Evolutionary conservation across 2,113 vertebrate genomes (phyloP).

Genomic region (Oplegnathus fasciatus): DNA sequence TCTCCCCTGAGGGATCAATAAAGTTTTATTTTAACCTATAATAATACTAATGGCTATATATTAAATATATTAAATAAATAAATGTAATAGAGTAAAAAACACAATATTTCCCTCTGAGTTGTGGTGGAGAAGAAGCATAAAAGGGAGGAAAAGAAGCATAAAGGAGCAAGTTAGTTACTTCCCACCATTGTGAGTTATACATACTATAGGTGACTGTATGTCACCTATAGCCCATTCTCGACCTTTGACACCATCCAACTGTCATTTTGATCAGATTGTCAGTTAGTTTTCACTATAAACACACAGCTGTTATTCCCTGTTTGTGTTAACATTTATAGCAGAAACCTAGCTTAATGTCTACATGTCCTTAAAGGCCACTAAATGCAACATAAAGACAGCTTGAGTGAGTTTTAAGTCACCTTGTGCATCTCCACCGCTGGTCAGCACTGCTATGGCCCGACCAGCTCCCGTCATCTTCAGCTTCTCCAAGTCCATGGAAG

Average conservation of each 20-base stretch:
- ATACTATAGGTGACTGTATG: not conserved
- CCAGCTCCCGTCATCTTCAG: constrained; percentile 91
- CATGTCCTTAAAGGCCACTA: not conserved
- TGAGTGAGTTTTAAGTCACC: constrained; percentile 79
- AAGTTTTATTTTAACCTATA: not conserved
- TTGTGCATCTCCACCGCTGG: constrained; percentile 97
- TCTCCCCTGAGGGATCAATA: not conserved
- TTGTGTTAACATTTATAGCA: not conserved
- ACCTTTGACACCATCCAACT: constrained; percentile 45
- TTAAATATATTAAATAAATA: no score
- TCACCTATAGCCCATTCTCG: not conserved
- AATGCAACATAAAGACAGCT: rapidly evolving
- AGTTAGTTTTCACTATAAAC: not conserved
- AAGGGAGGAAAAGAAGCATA: no score
- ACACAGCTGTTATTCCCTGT: no score
- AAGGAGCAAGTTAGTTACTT: not conserved
- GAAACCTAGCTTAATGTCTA: no score
- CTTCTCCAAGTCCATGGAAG: constrained; percentile 85
- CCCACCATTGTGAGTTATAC: not conserved
- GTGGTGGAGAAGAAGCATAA: no score
- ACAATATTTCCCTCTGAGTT: not conserved
- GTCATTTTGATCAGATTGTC: not conserved
- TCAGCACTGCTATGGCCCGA: constrained; percentile 92
- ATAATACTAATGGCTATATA: no score
- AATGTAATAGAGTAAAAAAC: not conserved